Conservation (phyloP, 2,888 invertebrate species). For the Antheraea yamamai region DNA sequence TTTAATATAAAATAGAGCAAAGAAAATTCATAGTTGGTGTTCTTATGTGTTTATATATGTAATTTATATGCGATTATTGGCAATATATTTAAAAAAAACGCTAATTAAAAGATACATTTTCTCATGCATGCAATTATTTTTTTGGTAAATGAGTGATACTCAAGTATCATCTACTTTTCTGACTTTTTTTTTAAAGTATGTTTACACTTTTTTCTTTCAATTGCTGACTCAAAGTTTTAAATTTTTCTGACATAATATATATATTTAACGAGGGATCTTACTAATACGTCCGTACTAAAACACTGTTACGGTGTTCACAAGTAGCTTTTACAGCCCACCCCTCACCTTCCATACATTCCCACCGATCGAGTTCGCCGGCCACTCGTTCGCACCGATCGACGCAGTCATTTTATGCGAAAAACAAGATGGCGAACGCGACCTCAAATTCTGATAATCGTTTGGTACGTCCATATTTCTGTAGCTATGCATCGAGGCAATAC, state of each 20-base stretch:
- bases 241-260: background rate
- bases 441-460: slow-evolving; percentile 76
- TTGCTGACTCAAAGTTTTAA: too few relatives aligned
- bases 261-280: slow-evolving; percentile 59
- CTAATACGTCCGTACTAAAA: slow-evolving; percentile 56
- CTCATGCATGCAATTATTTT: too few relatives aligned
- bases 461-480: slow-evolving; percentile 77
- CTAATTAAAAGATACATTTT: too few relatives aligned
- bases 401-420: slow-evolving; percentile 79
- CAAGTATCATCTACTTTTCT: too few relatives aligned
- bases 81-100: too few relatives aligned
- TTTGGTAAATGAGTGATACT: too few relatives aligned
- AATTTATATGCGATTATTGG: too few relatives aligned
- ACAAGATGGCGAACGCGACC: slow-evolving; percentile 81
- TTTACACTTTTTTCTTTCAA: too few relatives aligned
- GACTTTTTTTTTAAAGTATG: too few relatives aligned
- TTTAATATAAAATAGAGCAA: too few relatives aligned
- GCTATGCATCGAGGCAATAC: slow-evolving; percentile 81
- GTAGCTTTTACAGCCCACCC: slow-evolving; percentile 70
- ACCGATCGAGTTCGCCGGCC: slow-evolving; percentile 66
- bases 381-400: slow-evolving; percentile 76
- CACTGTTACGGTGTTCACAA: slow-evolving; percentile 56
- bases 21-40: too few relatives aligned
- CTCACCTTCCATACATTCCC: slow-evolving; percentile 80
- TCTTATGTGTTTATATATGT: too few relatives aligned